These are phyloP conservation scores for Orchesella cincta DNA, from an alignment of 1,140 invertebrate genomes.

Conservation along the genomic window DNA sequence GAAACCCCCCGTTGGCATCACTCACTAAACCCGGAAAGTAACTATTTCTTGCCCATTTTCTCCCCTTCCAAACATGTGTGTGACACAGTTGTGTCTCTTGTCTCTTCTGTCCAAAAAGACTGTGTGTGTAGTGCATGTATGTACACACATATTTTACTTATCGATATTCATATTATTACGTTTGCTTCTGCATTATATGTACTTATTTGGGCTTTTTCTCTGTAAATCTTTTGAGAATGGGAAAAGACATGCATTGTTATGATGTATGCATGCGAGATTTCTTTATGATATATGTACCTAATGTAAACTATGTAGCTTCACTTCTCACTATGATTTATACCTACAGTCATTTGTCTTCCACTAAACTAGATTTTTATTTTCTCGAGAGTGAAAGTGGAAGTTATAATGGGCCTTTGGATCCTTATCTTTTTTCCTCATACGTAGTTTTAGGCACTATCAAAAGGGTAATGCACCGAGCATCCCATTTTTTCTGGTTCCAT, in stretches of 20 bases:
- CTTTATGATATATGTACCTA: neutral
- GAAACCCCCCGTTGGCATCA: conserved; percentile 14
- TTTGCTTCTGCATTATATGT: neutral
- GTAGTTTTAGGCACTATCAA: too few species aligned
- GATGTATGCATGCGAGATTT: neutral
- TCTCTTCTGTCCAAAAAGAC: neutral
- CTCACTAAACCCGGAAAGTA: conserved; percentile 13
- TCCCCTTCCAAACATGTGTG: conserved; percentile 8
- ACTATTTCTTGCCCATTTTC: conserved; percentile 4
- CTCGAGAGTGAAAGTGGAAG: neutral
- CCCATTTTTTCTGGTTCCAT: too few species aligned
- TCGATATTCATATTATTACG: neutral
- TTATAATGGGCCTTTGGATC: neutral
- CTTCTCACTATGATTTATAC: conserved; percentile 2
- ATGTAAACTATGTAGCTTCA: neutral
- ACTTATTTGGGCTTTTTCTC: neutral
- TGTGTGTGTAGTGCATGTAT: neutral
- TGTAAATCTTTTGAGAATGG: neutral
- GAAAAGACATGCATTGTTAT: neutral
- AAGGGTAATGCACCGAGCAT: too few species aligned
- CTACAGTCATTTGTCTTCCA: conserved; percentile 5
- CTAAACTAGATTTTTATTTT: conserved; percentile 15
- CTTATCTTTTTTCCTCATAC: neutral
- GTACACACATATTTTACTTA: neutral
- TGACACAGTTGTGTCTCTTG: conserved; percentile 11